A percentile compares a stretch with the other conserved stretches of the same genome.
These are phyloP conservation scores for Diplazon laetatorius DNA, from an alignment of 2,888 invertebrate genomes.

Conservation along the genomic window DNA sequence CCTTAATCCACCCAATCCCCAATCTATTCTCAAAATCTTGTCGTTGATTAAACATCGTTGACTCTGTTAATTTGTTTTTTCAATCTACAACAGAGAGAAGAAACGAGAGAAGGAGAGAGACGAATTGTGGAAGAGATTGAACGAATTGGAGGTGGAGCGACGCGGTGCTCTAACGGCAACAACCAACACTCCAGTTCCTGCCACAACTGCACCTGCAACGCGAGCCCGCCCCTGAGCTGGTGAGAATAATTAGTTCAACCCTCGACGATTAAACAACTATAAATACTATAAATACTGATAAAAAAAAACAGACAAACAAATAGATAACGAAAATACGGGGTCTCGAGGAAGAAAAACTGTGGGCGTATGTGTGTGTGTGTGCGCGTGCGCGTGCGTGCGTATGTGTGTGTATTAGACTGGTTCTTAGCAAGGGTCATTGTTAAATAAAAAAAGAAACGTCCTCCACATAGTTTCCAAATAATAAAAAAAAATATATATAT, in stretches of 20 bases:
- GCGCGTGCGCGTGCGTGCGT: too few species aligned
- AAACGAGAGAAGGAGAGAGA: constrained; percentile 98
- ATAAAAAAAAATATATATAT: too few species aligned
- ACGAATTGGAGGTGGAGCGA: constrained; percentile 90
- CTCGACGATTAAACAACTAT: constrained; percentile 18
- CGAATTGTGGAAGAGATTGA: constrained; percentile 98
- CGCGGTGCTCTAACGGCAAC: constrained; percentile 74
- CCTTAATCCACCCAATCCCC: too few species aligned
- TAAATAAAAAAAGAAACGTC: background rate
- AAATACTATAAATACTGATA: constrained; percentile 4
- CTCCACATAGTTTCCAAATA: too few species aligned
- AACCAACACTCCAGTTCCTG: constrained; percentile 80
- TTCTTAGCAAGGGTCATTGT: too few species aligned
- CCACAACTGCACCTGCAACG: constrained; percentile 79
- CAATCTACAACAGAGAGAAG: constrained; percentile 86
- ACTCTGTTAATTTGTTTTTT: too few species aligned
- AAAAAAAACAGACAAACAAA: constrained; percentile 3
- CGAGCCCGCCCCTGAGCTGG: constrained; percentile 82
- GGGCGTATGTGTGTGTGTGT: too few species aligned
- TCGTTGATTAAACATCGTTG: too few species aligned
- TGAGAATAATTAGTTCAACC: constrained; percentile 69
- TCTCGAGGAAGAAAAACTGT: too few species aligned
- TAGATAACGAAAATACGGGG: constrained; percentile 22
- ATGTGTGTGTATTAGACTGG: too few species aligned
- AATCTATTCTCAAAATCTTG: too few species aligned